Evolutionary conservation across 2,888 invertebrate species (phyloP).

Genomic region (Ormia ochracea): DNA sequence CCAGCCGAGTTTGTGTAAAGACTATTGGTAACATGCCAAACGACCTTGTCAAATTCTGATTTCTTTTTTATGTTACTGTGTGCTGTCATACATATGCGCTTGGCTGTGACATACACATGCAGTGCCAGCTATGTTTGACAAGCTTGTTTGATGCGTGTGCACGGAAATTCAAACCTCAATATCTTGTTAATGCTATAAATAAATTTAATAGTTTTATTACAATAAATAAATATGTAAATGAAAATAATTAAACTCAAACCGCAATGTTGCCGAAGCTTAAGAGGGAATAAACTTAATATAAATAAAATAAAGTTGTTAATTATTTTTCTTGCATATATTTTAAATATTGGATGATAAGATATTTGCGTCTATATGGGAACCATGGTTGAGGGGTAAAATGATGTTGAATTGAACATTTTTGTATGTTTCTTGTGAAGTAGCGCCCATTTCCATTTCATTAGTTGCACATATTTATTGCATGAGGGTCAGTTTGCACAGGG

Average conservation of each 20-base stretch:
- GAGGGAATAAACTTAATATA: not conserved
- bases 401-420: not conserved
- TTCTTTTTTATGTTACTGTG: too few species aligned
- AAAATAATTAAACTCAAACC: not conserved
- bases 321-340: not conserved
- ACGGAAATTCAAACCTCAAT: too few species aligned
- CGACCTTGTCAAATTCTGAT: too few species aligned
- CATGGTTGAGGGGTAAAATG: not conserved
- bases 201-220: too few species aligned
- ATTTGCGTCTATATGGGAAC: not conserved
- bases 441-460: constrained; percentile 52
- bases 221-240: too few species aligned
- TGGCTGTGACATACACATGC: too few species aligned
- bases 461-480: constrained; percentile 45
- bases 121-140: too few species aligned
- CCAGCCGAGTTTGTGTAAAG: too few species aligned
- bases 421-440: constrained; percentile 9
- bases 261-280: not conserved
- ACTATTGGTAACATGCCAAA: too few species aligned
- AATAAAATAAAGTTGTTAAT: not conserved
- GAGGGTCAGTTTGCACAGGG: constrained; percentile 58
- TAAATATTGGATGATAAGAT: not conserved
- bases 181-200: too few species aligned
- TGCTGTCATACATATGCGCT: too few species aligned
- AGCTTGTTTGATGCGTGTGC: too few species aligned